Evolutionary conservation across 2,888 invertebrate genomes (phyloP), one percentile per base, ranked within the genome.

Genomic region (Polydrusus cervinus): DNA sequence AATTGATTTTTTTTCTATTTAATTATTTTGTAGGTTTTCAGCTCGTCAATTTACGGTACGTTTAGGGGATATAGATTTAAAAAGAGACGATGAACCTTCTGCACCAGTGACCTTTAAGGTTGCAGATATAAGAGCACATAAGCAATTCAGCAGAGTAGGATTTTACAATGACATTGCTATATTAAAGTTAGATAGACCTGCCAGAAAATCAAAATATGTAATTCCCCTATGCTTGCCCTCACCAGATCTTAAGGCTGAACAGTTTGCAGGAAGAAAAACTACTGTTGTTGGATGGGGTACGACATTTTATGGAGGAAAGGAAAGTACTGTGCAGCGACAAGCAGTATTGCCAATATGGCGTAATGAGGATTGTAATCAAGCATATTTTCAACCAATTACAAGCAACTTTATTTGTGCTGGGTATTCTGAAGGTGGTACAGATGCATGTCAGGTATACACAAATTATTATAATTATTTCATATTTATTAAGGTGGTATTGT

Each of bases 251-350:
- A 87, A 89, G 25, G 87, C 88, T 16, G 92, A 92, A 79, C 90
- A 90, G 76, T 93, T 94, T 83, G 91, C 93, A 0, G 93, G 95
- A 0, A 90, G 93, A 40, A 90, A 91, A 80, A 95, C 95, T 0
- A 96, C 96, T 0, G 97, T 97, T 0, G 95, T 96, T 14, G 97
- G 97, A 9, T 97, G 97, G 97, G 97, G 97, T 40, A 95, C 96
- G 20, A 95, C 96, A 0, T 92, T 92, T 83, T 97, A 97, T 84
- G 96, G 96, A 6, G 97, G 97, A 1, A 93, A 94, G 77, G 96
- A 97, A 87, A 96, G 96, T 83, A 94, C 95, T 3, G 90, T 92
- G 9, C 95, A 96, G 85, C 90, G 95, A 71, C 95, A 97, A 85
- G 96, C 95, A 0, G 91, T 92, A 79, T 88, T 97, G 68, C 97